Evolutionary conservation across 1,140 invertebrate genomes (phyloP).

Genomic region (Solenopsis invicta): DNA sequence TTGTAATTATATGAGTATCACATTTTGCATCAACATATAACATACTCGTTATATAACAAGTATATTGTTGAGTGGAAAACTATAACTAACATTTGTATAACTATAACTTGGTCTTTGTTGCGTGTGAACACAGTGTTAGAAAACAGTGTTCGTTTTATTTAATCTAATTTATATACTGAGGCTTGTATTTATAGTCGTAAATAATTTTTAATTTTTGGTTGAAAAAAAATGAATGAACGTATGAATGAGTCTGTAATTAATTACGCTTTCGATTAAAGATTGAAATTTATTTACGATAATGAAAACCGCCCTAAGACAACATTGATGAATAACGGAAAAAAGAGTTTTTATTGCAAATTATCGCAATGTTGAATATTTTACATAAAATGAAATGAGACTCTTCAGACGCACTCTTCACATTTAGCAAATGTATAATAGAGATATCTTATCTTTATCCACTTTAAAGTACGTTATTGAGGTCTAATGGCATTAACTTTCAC

Average conservation of each 20-base stretch:
- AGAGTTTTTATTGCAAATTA: slow-evolving; percentile 32
- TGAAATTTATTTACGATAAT: too few species aligned
- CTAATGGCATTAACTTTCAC: slow-evolving; percentile 34
- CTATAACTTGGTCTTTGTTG: too few species aligned
- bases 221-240: too few species aligned
- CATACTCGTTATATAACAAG: too few species aligned
- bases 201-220: too few species aligned
- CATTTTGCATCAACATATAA: neutral
- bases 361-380: neutral
- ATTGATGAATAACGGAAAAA: neutral
- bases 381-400: too few species aligned
- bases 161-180: neutral
- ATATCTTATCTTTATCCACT: slow-evolving; percentile 42
- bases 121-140: neutral
- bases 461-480: slow-evolving; percentile 7
- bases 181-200: too few species aligned
- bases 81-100: too few species aligned
- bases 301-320: neutral
- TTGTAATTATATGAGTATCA: neutral
- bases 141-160: neutral
- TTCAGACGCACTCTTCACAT: neutral
- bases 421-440: slow-evolving; percentile 27
- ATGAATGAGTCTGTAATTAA: too few species aligned
- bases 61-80: too few species aligned
- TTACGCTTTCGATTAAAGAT: too few species aligned